Conservation (phyloP, 1,140 invertebrate genomes). For the Dicyema japonicum region DNA sequence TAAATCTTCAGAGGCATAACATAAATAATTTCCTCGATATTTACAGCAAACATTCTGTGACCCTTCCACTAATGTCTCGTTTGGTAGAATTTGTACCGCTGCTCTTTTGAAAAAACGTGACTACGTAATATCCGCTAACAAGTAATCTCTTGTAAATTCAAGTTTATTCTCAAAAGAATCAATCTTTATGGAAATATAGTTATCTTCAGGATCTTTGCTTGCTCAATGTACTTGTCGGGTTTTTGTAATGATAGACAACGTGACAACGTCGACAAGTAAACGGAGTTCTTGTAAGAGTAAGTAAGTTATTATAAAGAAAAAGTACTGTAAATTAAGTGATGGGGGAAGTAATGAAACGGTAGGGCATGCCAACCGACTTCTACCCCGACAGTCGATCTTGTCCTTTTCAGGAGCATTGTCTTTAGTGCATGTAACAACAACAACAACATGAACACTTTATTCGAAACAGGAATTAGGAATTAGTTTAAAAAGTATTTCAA, state of each 20-base stretch:
- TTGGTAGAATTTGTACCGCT: slow-evolving; percentile 9
- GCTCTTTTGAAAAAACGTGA: slow-evolving; percentile 15
- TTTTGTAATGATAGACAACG: slow-evolving; percentile 11
- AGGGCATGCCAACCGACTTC: too few relatives aligned
- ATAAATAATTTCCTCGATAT: slow-evolving; percentile 12
- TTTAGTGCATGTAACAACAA: too few relatives aligned
- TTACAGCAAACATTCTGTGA: slow-evolving; percentile 11
- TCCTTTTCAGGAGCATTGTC: too few relatives aligned
- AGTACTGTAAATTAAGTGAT: too few relatives aligned
- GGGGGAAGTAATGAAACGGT: too few relatives aligned
- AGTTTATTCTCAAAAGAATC: not conserved
- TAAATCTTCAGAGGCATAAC: slow-evolving; percentile 13
- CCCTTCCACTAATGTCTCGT: slow-evolving; percentile 14
- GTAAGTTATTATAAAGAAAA: too few relatives aligned
- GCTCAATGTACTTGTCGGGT: slow-evolving; percentile 10
- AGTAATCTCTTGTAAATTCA: slow-evolving; percentile 8
- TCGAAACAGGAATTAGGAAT: too few relatives aligned
- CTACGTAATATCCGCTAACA: slow-evolving; percentile 18
- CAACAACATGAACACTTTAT: too few relatives aligned
- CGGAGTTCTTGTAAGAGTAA: too few relatives aligned
- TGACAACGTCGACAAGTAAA: too few relatives aligned
- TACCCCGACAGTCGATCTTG: too few relatives aligned
- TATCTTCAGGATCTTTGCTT: not conserved
- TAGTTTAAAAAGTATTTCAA: too few relatives aligned
- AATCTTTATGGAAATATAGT: slow-evolving; percentile 1